phyloP scores from a whole-genome alignment of 2,113 vertebrate species.

The Lamprologus tigripictilis region DNA sequence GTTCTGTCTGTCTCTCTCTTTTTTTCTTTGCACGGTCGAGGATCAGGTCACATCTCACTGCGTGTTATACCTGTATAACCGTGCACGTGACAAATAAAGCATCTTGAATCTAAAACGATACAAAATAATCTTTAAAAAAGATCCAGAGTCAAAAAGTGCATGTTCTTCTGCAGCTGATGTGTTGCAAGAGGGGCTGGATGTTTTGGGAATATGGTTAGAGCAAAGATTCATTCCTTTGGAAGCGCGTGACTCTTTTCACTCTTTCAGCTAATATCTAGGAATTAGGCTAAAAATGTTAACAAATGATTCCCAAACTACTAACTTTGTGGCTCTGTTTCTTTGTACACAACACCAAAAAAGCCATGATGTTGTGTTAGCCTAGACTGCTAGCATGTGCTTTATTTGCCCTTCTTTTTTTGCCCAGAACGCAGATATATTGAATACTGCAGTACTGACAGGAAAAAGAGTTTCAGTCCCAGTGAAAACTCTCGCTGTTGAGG shows the following conservation, averaged over 20 bases:
- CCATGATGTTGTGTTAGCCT: not conserved
- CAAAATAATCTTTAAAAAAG: not conserved
- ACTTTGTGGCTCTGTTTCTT: not conserved
- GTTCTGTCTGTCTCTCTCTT: not conserved
- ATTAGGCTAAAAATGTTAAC: not conserved
- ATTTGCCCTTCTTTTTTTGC: not conserved
- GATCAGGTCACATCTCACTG: not conserved
- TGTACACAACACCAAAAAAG: not conserved
- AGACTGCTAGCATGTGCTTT: not conserved
- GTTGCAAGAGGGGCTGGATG: not conserved
- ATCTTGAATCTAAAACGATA: not conserved
- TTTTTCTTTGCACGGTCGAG: not conserved
- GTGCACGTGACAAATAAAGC: not conserved
- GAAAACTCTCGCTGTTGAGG: conserved; percentile 82
- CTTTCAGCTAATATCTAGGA: not conserved
- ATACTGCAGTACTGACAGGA: conserved; percentile 87
- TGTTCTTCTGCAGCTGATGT: not conserved
- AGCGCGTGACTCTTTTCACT: not conserved
- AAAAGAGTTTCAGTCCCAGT: conserved; percentile 79
- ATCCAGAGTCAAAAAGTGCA: not conserved
- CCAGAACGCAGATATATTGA: conserved; percentile 84
- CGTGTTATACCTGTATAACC: not conserved
- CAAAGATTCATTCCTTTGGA: not conserved
- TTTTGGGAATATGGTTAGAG: not conserved
- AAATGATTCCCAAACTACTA: not conserved